Conservation (phyloP, 2,888 invertebrate species). For the Allophyes oxyacanthae region DNA sequence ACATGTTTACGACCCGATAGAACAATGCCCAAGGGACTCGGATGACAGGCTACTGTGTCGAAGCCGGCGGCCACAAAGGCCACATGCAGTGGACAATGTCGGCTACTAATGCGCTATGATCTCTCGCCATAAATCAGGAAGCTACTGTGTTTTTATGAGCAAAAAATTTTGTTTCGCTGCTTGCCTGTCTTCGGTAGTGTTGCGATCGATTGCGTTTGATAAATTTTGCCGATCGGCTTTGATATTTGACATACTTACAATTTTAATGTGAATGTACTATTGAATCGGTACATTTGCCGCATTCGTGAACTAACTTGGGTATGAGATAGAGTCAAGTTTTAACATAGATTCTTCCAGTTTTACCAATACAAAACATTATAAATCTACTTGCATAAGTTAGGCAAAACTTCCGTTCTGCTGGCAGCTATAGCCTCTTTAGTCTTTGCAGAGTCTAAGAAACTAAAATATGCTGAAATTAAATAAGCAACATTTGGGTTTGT, state of each 20-base stretch:
- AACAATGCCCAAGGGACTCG: conserved; percentile 70
- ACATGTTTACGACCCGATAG: conserved; percentile 82
- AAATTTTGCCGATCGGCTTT: conserved; percentile 39
- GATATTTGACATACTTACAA: conserved; percentile 34
- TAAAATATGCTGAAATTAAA: too few relatives aligned
- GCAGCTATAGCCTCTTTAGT: too few relatives aligned
- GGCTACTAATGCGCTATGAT: conserved; percentile 87
- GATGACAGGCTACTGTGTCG: conserved; percentile 60
- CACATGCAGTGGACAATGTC: conserved; percentile 82
- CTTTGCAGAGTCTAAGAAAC: too few relatives aligned
- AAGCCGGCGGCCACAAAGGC: conserved; percentile 72
- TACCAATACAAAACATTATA: too few relatives aligned
- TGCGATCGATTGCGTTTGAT: conserved; percentile 47
- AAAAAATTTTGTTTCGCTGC: conserved; percentile 55
- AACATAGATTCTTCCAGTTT: too few relatives aligned
- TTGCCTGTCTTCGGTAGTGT: conserved; percentile 55
- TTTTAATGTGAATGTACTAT: conserved; percentile 13
- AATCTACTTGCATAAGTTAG: too few relatives aligned
- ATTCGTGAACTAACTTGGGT: too few relatives aligned
- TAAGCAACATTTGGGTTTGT: too few relatives aligned
- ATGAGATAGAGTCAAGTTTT: too few relatives aligned
- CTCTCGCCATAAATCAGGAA: conserved; percentile 81
- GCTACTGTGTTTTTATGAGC: conserved; percentile 73
- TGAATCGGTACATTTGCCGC: conserved; percentile 18
- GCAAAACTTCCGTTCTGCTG: too few relatives aligned